Evolutionary conservation across 2,113 vertebrate genomes (phyloP), one percentile per base, ranked within the genome.

Genomic region (Egretta garzetta): DNA sequence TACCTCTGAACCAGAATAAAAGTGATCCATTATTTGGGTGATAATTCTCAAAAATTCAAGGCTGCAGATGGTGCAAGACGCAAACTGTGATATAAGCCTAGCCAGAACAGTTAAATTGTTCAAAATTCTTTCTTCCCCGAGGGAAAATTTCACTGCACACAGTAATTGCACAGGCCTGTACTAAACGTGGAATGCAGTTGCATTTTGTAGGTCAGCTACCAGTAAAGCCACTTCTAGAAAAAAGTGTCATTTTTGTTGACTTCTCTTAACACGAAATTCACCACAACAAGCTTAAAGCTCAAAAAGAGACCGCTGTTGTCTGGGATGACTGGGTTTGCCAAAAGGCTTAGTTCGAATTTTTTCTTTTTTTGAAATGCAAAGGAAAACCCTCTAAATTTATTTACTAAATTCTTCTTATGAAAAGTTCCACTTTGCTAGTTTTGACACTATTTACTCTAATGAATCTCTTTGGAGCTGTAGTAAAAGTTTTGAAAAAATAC

Each of bases 91-190:
- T 50, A 77, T 2, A 72, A 80, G 33, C 47, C 70, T 14, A 58
- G 85, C 17, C 80, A 95, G 63, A 94, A 81, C 55, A 93, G 79
- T 70, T 71, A 87, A 93, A 73, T 47, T 76, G 66, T 50, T 93
- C 74, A 72, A 85, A 84, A 87, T 37, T 66, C 52, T 90, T 43
- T 63, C 26, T 47, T 82, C 82, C 93, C 92, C 5, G 64, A 67
- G 86, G 88, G 88, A 83, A 93, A 66, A 76, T 94, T 80, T 97
- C 77, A 86, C 26, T 88, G 94, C 77, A 66, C 67, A 59, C 26
- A 80, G 74, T 41, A 59, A 94, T 30, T 93, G 88, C 75, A 76
- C 88, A 86, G 85, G 82, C 82, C 82, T 94, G 92, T 23, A 76
- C 66, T 59, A 33, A 93, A 55, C 5, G 2, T 43, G 82, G 95